These are phyloP conservation scores for Cephus rjabovi DNA, from an alignment of 2,888 invertebrate species.

Conservation along the genomic window DNA sequence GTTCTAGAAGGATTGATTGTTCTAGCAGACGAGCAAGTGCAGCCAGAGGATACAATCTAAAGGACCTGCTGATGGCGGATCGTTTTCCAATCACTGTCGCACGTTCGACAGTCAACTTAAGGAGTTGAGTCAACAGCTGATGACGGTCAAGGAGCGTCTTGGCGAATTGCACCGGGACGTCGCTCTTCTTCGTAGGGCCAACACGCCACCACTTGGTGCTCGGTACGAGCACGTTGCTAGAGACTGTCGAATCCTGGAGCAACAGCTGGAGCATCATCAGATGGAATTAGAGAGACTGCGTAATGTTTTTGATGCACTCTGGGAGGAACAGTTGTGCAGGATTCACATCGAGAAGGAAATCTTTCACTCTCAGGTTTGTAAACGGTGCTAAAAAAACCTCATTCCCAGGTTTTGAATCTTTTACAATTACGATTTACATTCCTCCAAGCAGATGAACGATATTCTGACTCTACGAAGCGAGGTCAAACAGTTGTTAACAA, in stretches of 20 bases:
- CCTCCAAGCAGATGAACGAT: constrained; percentile 72
- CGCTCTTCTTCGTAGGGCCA: constrained; percentile 72
- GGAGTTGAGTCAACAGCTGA: constrained; percentile 73
- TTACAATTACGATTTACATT: constrained; percentile 4
- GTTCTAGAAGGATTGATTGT: constrained; percentile 16
- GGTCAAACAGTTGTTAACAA: constrained; percentile 73
- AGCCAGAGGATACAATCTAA: constrained; percentile 50
- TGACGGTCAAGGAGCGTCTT: constrained; percentile 73
- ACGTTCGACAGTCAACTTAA: constrained; percentile 71
- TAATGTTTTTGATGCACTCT: constrained; percentile 73
- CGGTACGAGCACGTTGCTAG: constrained; percentile 70
- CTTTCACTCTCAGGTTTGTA: constrained; percentile 70
- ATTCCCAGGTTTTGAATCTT: background rate
- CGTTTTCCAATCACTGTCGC: constrained; percentile 75
- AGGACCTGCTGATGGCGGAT: constrained; percentile 69
- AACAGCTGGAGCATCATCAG: constrained; percentile 73
- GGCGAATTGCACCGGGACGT: constrained; percentile 79
- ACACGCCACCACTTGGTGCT: constrained; percentile 65
- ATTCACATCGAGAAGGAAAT: constrained; percentile 79
- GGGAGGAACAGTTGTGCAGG: constrained; percentile 80
- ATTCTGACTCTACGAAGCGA: constrained; percentile 75
- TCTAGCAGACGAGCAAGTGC: constrained; percentile 41
- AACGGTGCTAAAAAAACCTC: background rate
- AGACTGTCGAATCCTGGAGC: constrained; percentile 73
- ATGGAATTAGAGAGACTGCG: constrained; percentile 73